These are phyloP conservation scores for Podarcis raffonei DNA, from an alignment of 2,113 vertebrate species.

Conservation along the genomic window DNA sequence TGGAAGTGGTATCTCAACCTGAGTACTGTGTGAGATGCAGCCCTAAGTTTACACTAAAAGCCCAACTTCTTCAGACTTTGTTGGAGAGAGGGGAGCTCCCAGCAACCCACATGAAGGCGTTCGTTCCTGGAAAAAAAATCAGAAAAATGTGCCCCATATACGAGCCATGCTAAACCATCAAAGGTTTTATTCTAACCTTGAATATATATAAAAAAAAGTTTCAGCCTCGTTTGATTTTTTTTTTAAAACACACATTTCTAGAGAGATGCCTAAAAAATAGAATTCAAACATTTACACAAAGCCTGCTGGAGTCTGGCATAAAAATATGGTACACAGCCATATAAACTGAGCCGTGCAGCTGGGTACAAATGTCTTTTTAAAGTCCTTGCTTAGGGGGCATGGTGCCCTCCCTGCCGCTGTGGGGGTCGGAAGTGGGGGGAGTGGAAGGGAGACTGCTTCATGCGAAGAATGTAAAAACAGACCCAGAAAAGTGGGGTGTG, in stretches of 20 bases:
- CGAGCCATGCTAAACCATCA: slow-evolving; percentile 8
- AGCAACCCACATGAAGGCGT: neutral
- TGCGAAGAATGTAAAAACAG: neutral
- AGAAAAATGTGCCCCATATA: neutral
- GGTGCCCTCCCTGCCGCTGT: slow-evolving; percentile 18
- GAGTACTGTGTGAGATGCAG: neutral
- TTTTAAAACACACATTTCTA: slow-evolving; percentile 35
- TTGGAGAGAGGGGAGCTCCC: too few relatives aligned
- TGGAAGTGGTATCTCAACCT: neutral
- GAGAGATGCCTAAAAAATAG: slow-evolving; percentile 38
- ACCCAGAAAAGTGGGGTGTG: too few relatives aligned
- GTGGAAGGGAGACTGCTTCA: neutral
- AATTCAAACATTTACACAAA: slow-evolving; percentile 47
- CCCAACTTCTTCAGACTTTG: neutral
- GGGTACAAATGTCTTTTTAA: slow-evolving; percentile 19
- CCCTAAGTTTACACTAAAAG: neutral
- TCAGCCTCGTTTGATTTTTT: slow-evolving; percentile 14
- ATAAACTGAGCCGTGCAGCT: slow-evolving; percentile 19
- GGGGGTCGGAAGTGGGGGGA: neutral
- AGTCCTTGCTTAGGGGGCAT: slow-evolving; percentile 18
- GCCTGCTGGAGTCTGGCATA: slow-evolving; percentile 35
- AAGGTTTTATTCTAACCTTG: slow-evolving; percentile 41
- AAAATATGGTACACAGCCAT: slow-evolving; percentile 36
- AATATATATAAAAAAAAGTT: slow-evolving; percentile 29
- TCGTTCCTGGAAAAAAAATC: neutral